These are phyloP conservation scores for Lithobates sylvaticus DNA, from an alignment of 2,797 vertebrate genomes.

Conservation along the genomic window DNA sequence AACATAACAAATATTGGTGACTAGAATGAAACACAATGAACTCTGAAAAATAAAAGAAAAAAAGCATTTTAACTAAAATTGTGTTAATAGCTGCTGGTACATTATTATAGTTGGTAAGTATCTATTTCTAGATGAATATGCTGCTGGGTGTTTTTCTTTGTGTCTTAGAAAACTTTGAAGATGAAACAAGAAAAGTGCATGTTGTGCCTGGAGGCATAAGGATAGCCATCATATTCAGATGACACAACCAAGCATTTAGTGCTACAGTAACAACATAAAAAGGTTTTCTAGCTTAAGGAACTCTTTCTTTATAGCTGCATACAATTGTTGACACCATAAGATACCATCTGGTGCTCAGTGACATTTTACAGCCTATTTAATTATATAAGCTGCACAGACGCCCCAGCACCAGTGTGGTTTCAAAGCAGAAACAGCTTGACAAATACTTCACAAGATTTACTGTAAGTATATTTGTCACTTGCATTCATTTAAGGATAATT, in stretches of 20 bases:
- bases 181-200: conserved; percentile 4
- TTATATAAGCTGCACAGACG: conserved; percentile 21
- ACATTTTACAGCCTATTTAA: conserved; percentile 34
- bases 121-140: conserved; percentile 4
- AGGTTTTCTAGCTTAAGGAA: conserved; percentile 18
- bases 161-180: conserved; percentile 9
- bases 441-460: background rate
- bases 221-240: conserved; percentile 15
- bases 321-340: conserved; percentile 18
- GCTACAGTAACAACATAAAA: conserved; percentile 10
- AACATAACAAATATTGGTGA: too few species aligned
- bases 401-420: background rate
- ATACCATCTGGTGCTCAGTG: conserved; percentile 30
- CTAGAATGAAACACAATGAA: too few species aligned
- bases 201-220: background rate
- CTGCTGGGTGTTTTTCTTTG: conserved; percentile 14
- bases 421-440: background rate
- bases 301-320: conserved; percentile 7
- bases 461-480: background rate
- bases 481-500: too few species aligned
- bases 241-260: conserved; percentile 3
- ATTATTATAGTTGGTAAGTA: background rate
- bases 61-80: too few species aligned
- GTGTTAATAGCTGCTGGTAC: background rate
- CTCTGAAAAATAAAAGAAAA: too few species aligned